These are phyloP conservation scores for Linnaemya tessellans DNA, from an alignment of 2,888 invertebrate genomes.

Conservation along the genomic window DNA sequence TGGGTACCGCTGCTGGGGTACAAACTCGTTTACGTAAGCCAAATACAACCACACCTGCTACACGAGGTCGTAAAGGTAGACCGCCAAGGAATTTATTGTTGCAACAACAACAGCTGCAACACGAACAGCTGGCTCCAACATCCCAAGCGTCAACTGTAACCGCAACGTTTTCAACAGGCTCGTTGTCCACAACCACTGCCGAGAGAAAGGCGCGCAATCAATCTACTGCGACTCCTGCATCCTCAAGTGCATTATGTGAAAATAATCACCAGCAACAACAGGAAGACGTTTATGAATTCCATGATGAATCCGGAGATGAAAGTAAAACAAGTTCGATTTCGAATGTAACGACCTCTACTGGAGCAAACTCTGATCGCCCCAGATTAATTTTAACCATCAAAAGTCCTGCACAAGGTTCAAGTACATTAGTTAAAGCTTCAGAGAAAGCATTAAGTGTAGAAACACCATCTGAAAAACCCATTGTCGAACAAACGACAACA, in stretches of 20 bases:
- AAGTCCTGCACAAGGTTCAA: slow-evolving; percentile 84
- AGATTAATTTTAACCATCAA: slow-evolving; percentile 92
- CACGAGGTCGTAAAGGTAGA: slow-evolving; percentile 83
- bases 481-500: slow-evolving; percentile 46
- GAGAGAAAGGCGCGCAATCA: slow-evolving; percentile 82
- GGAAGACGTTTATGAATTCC: slow-evolving; percentile 94
- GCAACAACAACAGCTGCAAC: slow-evolving; percentile 71
- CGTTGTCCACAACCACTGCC: slow-evolving; percentile 73
- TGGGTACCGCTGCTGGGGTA: slow-evolving; percentile 81
- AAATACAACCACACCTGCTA: slow-evolving; percentile 75
- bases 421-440: slow-evolving; percentile 73
- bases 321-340: slow-evolving; percentile 75
- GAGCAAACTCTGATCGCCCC: slow-evolving; percentile 84
- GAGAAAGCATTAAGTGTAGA: slow-evolving; percentile 65
- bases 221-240: slow-evolving; percentile 73
- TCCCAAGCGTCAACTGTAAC: slow-evolving; percentile 11
- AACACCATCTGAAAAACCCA: background rate
- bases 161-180: slow-evolving; percentile 47
- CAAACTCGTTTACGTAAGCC: slow-evolving; percentile 85
- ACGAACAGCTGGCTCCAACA: slow-evolving; percentile 41
- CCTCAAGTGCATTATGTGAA: slow-evolving; percentile 51
- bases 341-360: slow-evolving; percentile 11
- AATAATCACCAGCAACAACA: slow-evolving; percentile 81
- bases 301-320: slow-evolving; percentile 94
- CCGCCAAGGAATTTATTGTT: slow-evolving; percentile 82